Conservation (phyloP, 2,888 invertebrate genomes). For the Liopterus haemorrhoidalis region DNA sequence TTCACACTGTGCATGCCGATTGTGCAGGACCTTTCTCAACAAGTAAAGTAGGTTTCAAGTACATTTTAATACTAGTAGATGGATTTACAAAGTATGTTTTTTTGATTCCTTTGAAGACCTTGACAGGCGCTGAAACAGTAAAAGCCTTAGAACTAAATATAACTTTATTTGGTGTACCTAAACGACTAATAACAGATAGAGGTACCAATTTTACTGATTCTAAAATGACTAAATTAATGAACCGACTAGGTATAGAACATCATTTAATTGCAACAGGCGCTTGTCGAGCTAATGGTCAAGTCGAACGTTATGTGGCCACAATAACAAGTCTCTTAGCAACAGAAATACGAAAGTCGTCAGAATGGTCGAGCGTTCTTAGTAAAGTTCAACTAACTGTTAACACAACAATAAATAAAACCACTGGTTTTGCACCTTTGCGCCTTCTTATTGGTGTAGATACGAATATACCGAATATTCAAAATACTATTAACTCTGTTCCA, state of each 20-base stretch:
- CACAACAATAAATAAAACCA: conserved; percentile 14
- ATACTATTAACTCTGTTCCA: conserved; percentile 7
- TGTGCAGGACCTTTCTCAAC: conserved; percentile 18
- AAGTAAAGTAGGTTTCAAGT: no score
- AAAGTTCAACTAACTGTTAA: conserved; percentile 16
- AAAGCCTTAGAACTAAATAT: conserved; percentile 10
- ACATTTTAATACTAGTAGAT: conserved; percentile 9
- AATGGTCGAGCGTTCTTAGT: conserved; percentile 15
- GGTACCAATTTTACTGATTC: conserved; percentile 26
- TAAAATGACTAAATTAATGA: conserved; percentile 15
- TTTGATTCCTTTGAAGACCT: conserved; percentile 22
- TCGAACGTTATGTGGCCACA: conserved; percentile 14
- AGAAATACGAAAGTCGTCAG: conserved; percentile 11
- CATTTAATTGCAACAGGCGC: conserved; percentile 20
- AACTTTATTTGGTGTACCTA: conserved; percentile 19
- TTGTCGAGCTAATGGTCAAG: conserved; percentile 13
- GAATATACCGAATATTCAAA: conserved; percentile 11
- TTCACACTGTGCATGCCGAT: conserved; percentile 21
- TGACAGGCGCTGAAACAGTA: conserved; percentile 17
- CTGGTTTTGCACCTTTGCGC: conserved; percentile 15
- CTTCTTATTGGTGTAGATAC: conserved; percentile 9
- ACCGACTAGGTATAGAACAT: conserved; percentile 12
- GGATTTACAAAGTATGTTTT: conserved; percentile 25
- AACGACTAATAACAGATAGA: conserved; percentile 16
- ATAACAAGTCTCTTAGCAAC: conserved; percentile 3